Base-by-base conservation (phyloP, 2,888 invertebrate genomes). In the Hirtodrosophila histrioides region DNA sequence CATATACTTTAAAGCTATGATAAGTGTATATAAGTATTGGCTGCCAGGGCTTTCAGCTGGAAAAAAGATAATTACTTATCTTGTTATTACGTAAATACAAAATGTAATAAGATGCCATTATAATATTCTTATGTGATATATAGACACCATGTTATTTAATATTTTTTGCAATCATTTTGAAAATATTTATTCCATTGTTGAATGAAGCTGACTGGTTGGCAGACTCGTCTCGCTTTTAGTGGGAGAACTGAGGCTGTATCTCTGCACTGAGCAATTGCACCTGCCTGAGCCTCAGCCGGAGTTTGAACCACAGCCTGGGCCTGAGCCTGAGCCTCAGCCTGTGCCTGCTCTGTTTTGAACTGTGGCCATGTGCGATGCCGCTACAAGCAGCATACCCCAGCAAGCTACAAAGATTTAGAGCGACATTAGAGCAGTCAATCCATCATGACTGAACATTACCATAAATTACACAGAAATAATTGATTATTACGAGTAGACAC, bases 391-490 rank as follows among this genome's bases (percentile, higher is more conserved):
- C 66, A 39, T 62, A 66, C 54, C 62, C 72, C 75, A 79, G 81
- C 80, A 51, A 70, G 73, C 69, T 69, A 77, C 82, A 88, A 89
- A 90, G 91, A 91, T 91, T 91, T 91, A 91, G 91, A 91, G 90
- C 91, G 91, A 91, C 91, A 91, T 91, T 91, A 91, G 91, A 91
- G 91, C 90, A 91, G 91, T 90, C 90, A 91, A 91, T 91, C 91
- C 91, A 91, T 91, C 91, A 91, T 91, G 91, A 89, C 88, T 89
- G 90, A 91, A 91, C 91, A 91, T 91, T 91, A 91, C 91, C 91
- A 91, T 91, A 91, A 91, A 91, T 91, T 91, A 91, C 91, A 91
- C 89, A 90, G 90, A 90, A 90, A 91, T 91, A 91, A 91, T 91
- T 91, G 91, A 91, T 91, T 91, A 91, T 91, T 91, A 91, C 89